These are phyloP conservation scores for Rhodophaea formosa DNA, from an alignment of 2,888 invertebrate genomes.

Conservation along the genomic window DNA sequence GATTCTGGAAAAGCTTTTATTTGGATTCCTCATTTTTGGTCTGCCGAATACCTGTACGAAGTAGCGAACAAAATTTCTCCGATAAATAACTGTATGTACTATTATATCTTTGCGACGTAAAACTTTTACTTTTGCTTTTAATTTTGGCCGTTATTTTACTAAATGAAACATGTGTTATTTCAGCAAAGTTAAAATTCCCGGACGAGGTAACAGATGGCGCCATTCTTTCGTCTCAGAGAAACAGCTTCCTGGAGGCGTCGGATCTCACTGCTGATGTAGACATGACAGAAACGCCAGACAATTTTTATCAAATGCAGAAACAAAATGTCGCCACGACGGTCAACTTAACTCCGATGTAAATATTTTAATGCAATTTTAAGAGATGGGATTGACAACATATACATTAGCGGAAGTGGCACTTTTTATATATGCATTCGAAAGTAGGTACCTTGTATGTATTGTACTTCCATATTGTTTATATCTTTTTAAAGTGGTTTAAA, in stretches of 20 bases:
- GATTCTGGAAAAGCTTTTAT: constrained; percentile 88
- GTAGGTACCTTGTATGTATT: no score
- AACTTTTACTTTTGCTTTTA: not conserved
- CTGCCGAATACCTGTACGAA: constrained; percentile 83
- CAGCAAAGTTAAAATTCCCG: constrained; percentile 66
- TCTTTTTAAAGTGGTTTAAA: no score
- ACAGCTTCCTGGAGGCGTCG: constrained; percentile 30
- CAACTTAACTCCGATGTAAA: constrained; percentile 71
- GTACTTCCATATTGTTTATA: no score
- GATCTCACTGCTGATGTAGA: constrained; percentile 37
- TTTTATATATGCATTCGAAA: no score
- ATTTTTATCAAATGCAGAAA: constrained; percentile 57
- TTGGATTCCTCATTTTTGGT: constrained; percentile 89
- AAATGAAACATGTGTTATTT: constrained; percentile 24
- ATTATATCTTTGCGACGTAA: not conserved
- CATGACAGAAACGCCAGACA: constrained; percentile 40
- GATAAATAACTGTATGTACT: constrained; percentile 82
- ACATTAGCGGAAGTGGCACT: no score
- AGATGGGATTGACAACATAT: no score
- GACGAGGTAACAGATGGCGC: constrained; percentile 47
- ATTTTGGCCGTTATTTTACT: no score
- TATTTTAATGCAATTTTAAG: no score
- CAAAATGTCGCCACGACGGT: constrained; percentile 58
- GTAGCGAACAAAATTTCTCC: constrained; percentile 85
- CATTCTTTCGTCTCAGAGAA: constrained; percentile 28